phyloP scores from a whole-genome alignment of 2,888 invertebrate genomes.

The Rhaphigaster nebulosa region DNA sequence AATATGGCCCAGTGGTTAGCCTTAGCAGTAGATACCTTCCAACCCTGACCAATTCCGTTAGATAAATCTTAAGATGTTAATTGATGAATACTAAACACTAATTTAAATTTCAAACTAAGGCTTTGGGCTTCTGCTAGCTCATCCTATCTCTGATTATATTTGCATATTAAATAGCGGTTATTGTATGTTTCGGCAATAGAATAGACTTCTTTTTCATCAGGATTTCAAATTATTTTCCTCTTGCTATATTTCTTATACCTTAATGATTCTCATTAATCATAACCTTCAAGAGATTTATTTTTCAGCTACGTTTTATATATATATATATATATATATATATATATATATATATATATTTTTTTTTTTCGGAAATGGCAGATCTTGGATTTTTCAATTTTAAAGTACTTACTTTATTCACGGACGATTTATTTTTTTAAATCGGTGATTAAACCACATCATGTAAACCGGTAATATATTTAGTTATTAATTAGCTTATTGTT shows the following conservation, averaged over 20 bases:
- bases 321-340: too few species aligned
- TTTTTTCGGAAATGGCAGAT: background rate
- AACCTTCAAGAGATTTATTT: background rate
- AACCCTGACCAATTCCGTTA: conserved; percentile 21
- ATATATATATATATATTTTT: too few species aligned
- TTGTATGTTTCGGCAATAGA: conserved; percentile 19
- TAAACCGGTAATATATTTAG: too few species aligned
- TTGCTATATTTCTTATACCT: background rate
- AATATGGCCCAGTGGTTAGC: background rate
- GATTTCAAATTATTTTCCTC: background rate
- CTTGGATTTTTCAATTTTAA: too few species aligned
- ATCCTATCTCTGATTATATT: conserved; percentile 26
- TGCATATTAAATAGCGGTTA: conserved; percentile 32
- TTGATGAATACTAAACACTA: conserved; percentile 12
- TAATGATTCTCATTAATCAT: background rate
- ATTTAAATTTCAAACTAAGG: conserved; percentile 48
- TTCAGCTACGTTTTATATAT: background rate
- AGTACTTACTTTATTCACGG: too few species aligned
- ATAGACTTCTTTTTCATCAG: background rate
- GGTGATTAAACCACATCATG: too few species aligned
- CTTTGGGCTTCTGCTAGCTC: conserved; percentile 16
- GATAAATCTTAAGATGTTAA: conserved; percentile 43
- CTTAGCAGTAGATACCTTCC: background rate
- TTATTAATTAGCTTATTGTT: too few species aligned
- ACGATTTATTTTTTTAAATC: too few species aligned